phyloP scores from a whole-genome alignment of 2,888 invertebrate species.

The Oeneis ivallda region DNA sequence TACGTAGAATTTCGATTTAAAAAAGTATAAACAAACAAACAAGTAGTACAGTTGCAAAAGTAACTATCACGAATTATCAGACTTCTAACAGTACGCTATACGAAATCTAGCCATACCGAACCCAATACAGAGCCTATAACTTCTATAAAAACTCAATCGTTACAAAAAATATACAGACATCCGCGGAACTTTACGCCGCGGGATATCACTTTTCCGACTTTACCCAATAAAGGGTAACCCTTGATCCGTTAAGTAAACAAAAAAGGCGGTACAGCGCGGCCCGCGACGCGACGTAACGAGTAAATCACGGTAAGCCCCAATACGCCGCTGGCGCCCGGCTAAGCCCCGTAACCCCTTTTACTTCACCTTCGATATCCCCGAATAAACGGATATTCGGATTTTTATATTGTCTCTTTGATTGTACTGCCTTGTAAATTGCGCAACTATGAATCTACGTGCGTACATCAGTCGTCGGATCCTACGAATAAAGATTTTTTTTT shows the following conservation, averaged over 20 bases:
- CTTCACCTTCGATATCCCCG: conserved; percentile 60
- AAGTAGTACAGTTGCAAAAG: neutral
- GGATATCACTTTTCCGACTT: conserved; percentile 77
- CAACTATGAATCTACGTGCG: neutral
- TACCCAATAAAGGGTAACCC: conserved; percentile 79
- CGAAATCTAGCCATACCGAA: neutral
- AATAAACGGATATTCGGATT: conserved; percentile 38
- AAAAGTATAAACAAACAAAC: neutral
- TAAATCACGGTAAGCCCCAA: conserved; percentile 38
- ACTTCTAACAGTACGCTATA: neutral
- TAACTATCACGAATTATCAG: too few relatives aligned
- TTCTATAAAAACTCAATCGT: conserved; percentile 10
- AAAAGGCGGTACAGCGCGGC: conserved; percentile 63
- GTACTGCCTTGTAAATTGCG: conserved; percentile 9
- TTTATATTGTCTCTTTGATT: conserved; percentile 19
- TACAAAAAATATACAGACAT: conserved; percentile 42
- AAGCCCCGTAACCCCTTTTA: conserved; percentile 40
- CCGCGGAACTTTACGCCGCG: conserved; percentile 64
- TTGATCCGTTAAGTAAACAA: conserved; percentile 80
- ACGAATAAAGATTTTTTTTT: too few relatives aligned
- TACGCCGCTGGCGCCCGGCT: conserved; percentile 40
- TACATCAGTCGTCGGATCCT: too few relatives aligned
- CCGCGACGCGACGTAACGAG: conserved; percentile 48
- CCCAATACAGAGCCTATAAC: neutral
- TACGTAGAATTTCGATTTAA: neutral